These are phyloP conservation scores for Festucalex cinctus DNA, from an alignment of 2,113 vertebrate genomes.

Conservation along the genomic window DNA sequence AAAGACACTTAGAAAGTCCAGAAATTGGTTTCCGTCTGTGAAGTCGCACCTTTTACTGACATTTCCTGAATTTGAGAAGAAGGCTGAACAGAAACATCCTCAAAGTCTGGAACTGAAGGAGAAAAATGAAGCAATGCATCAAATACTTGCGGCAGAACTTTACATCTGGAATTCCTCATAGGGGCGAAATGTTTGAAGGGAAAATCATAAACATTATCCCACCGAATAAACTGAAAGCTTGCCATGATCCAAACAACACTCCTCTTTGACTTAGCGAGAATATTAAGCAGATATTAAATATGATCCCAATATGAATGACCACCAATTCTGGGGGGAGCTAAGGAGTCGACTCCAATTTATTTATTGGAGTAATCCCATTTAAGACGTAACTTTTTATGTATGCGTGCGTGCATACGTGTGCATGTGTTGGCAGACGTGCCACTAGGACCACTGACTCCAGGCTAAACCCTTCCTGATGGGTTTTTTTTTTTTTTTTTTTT, in stretches of 20 bases:
- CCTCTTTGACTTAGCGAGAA: neutral
- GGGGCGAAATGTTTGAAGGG: constrained; percentile 66
- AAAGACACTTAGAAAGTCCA: constrained; percentile 44
- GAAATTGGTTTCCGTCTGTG: constrained; percentile 52
- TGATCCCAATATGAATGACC: neutral
- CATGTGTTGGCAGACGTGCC: constrained; percentile 41
- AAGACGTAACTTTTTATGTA: constrained; percentile 9
- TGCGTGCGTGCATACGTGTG: neutral
- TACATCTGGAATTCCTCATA: constrained; percentile 68
- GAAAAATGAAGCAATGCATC: constrained; percentile 39
- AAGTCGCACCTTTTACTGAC: constrained; percentile 37
- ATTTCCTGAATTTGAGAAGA: constrained; percentile 2
- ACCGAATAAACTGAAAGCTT: constrained; percentile 3
- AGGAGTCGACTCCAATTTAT: neutral
- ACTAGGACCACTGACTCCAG: constrained; percentile 58
- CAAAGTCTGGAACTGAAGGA: constrained; percentile 20
- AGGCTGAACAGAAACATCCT: constrained; percentile 23
- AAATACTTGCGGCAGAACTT: constrained; percentile 67
- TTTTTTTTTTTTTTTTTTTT: constrained; percentile 48
- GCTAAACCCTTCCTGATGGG: constrained; percentile 67
- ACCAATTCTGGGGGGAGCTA: neutral
- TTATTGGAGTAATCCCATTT: neutral
- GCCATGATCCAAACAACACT: neutral
- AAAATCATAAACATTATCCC: constrained; percentile 75
- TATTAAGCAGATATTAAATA: neutral